Conservation (phyloP, 2,797 vertebrate genomes). For the Anolis apletophallus region DNA sequence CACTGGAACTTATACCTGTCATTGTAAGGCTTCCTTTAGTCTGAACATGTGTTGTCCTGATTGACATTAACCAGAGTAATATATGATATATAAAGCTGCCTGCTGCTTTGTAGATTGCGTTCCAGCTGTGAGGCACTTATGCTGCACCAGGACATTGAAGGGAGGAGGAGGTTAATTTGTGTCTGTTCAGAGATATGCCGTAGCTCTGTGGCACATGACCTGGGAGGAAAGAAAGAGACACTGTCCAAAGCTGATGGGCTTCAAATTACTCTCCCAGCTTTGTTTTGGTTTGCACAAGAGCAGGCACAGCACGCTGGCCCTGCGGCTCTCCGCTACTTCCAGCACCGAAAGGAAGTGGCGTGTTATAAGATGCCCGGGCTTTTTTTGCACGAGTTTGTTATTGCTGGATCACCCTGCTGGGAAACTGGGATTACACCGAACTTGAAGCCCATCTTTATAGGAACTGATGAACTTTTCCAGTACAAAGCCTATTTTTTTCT, state of each 20-base stretch:
- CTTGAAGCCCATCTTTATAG: constrained; percentile 19
- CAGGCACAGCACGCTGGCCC: neutral
- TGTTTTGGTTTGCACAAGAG: constrained; percentile 25
- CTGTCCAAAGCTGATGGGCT: neutral
- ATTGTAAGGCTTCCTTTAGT: constrained; percentile 3
- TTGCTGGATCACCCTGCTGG: constrained; percentile 10
- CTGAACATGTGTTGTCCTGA: constrained; percentile 23
- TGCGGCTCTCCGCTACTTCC: neutral
- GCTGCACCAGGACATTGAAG: neutral
- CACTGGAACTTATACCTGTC: neutral
- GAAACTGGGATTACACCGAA: constrained; percentile 21
- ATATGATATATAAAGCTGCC: constrained; percentile 18
- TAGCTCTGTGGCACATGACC: neutral
- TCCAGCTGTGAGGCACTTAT: constrained; percentile 3
- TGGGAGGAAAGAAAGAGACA: neutral
- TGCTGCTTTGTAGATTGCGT: neutral
- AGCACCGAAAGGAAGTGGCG: neutral
- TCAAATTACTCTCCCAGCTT: neutral
- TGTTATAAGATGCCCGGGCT: neutral
- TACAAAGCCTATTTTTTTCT: constrained; percentile 12
- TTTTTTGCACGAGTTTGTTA: neutral
- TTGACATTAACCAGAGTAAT: constrained; percentile 1
- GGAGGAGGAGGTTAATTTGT: constrained; percentile 9
- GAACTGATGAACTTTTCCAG: constrained; percentile 29
- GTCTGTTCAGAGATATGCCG: neutral